Evolutionary conservation across 2,797 vertebrate species (phyloP), one percentile per base, ranked within the genome.

Genomic region (Vultur gryphus): DNA sequence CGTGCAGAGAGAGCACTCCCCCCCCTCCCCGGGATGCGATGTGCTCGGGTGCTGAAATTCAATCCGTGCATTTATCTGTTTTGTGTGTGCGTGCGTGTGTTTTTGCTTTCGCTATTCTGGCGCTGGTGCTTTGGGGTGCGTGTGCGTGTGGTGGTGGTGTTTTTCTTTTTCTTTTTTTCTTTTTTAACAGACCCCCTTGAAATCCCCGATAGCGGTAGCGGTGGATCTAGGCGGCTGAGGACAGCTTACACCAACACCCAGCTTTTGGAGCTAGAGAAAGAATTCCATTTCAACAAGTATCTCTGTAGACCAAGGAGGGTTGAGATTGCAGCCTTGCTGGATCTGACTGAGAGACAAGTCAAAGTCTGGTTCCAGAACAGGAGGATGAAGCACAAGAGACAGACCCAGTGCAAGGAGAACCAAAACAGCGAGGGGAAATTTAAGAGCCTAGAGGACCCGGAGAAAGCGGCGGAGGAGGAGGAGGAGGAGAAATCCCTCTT

Each of bases 281-380:
- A 99, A 98, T 99, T 99, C 94, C 99, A 99, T 94, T 99, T 99
- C 97, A 99, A 99, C 99, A 99, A 99, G 98, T 99, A 99, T 95
- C 98, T 99, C 87, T 99, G 99, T 98, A 98, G 99, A 98, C 99
- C 99, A 49, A 98, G 99, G 87, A 98, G 99, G 64, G 99, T 99
- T 97, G 99, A 99, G 94, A 99, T 99, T 58, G 99, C 99, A 8
- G 99, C 99, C 44, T 96, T 99, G 97, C 96, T 99, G 98, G 99
- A 99, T 98, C 98, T 99, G 97, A 99, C 99, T 1, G 99, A 99
- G 97, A 99, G 99, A 97, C 99, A 99, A 98, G 99, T 99, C 55
- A 99, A 99, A 98, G 99, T 99, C 87, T 99, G 99, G 99, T 99
- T 99, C 95, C 99, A 99, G 97, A 99, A 99, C 98, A 97, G 99